A percentile compares a stretch with the other conserved stretches of the same genome.
Conservation (phyloP, 2,113 vertebrate genomes). For the Sclerurus mexicanus region DNA sequence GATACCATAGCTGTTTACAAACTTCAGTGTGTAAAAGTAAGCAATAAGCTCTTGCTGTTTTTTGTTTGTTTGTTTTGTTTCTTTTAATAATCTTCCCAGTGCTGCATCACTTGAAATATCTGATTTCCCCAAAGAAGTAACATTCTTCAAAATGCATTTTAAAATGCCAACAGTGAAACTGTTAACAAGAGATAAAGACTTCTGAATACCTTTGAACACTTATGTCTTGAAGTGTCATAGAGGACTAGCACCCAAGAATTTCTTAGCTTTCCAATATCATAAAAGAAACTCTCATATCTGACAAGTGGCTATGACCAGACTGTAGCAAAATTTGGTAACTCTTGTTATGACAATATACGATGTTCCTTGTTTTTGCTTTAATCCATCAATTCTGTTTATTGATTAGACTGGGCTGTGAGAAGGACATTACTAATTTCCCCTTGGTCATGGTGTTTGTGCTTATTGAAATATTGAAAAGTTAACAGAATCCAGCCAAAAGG, state of each 20-base stretch:
- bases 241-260: background rate
- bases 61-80: background rate
- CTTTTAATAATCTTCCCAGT: background rate
- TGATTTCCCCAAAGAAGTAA: background rate
- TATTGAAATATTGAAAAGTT: background rate
- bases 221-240: background rate
- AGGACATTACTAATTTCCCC: background rate
- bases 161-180: background rate
- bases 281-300: background rate
- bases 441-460: background rate
- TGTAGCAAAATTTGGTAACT: background rate
- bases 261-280: background rate
- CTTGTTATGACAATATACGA: background rate
- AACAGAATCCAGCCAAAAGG: background rate
- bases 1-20: background rate
- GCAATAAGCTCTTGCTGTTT: background rate
- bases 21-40: background rate
- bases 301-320: background rate
- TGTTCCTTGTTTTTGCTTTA: background rate
- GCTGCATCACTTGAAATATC: background rate
- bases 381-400: background rate
- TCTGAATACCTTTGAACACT: background rate
- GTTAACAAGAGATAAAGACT: background rate
- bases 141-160: background rate
- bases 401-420: background rate